Conservation (phyloP, 1,140 invertebrate species). For the Drosophila eugracilis region DNA sequence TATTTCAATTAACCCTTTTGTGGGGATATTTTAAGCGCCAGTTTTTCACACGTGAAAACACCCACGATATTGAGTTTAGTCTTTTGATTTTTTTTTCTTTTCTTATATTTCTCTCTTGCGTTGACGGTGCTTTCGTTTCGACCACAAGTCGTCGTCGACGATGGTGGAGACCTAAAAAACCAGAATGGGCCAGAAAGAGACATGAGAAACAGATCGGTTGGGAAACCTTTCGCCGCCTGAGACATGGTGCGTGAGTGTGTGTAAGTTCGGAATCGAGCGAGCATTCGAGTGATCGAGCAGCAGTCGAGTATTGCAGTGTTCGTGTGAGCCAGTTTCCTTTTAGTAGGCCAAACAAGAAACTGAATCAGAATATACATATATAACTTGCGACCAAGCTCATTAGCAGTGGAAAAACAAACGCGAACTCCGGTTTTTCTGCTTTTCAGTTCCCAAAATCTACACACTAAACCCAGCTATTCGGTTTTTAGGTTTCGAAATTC, state of each 20-base stretch:
- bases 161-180: slow-evolving; percentile 59
- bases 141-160: slow-evolving; percentile 33
- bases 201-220: slow-evolving; percentile 45
- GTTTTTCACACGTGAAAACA: slow-evolving; percentile 43
- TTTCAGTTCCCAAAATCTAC: slow-evolving; percentile 16
- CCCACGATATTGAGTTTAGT: slow-evolving; percentile 31
- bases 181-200: slow-evolving; percentile 58
- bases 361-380: slow-evolving; percentile 45
- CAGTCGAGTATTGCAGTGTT: slow-evolving; percentile 1
- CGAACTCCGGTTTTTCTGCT: slow-evolving; percentile 10
- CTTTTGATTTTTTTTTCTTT: slow-evolving; percentile 13
- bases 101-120: slow-evolving; percentile 8
- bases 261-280: no score
- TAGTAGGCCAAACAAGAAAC: slow-evolving; percentile 69
- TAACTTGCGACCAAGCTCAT: slow-evolving; percentile 28
- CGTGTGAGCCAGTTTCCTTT: slow-evolving; percentile 61
- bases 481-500: slow-evolving; percentile 8
- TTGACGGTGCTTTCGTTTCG: slow-evolving; percentile 64
- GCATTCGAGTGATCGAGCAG: no score
- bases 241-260: slow-evolving; percentile 12
- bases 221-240: slow-evolving; percentile 38
- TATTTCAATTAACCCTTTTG: slow-evolving; percentile 32
- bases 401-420: slow-evolving; percentile 23
- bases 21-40: slow-evolving; percentile 19
- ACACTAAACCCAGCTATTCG: slow-evolving; percentile 7